Evolutionary conservation across 2,888 invertebrate genomes (phyloP).

Genomic region (Drosophila cyrtoloma): DNA sequence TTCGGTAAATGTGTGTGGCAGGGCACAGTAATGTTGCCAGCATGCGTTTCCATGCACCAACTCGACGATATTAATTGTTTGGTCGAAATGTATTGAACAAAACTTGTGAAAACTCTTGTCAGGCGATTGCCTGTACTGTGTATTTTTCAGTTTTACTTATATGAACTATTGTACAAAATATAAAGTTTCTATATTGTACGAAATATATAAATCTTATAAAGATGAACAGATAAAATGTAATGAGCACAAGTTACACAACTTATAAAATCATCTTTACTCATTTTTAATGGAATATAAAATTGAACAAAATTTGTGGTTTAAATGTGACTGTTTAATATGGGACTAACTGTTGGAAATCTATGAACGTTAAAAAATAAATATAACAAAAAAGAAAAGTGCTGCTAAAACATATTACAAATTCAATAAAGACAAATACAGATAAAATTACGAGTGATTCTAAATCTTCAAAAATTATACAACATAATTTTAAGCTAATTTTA

Average conservation of each 20-base stretch:
- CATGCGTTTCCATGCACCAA: conserved; percentile 35
- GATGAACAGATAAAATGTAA: neutral
- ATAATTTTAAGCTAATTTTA: no score
- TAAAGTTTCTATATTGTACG: no score
- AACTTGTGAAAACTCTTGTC: conserved; percentile 27
- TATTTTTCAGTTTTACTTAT: conserved; percentile 25
- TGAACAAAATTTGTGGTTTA: neutral
- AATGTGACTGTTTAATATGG: neutral
- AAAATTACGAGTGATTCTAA: neutral
- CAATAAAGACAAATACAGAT: neutral
- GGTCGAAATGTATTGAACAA: conserved; percentile 72
- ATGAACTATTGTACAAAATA: conserved; percentile 39
- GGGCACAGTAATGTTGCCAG: conserved; percentile 28
- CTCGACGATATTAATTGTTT: conserved; percentile 70
- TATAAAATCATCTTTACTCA: no score
- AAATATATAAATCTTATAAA: neutral
- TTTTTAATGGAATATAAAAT: no score
- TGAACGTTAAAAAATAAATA: neutral
- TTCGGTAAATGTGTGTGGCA: conserved; percentile 15
- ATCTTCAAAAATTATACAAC: neutral
- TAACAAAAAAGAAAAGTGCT: neutral
- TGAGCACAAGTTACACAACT: no score
- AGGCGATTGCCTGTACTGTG: conserved; percentile 7
- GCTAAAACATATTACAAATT: neutral
- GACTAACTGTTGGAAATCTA: neutral